Percentiles rank a stretch among this genome's conserved stretches.
Evolutionary conservation across 2,113 vertebrate genomes (phyloP).

Genomic region (Gambusia affinis): DNA sequence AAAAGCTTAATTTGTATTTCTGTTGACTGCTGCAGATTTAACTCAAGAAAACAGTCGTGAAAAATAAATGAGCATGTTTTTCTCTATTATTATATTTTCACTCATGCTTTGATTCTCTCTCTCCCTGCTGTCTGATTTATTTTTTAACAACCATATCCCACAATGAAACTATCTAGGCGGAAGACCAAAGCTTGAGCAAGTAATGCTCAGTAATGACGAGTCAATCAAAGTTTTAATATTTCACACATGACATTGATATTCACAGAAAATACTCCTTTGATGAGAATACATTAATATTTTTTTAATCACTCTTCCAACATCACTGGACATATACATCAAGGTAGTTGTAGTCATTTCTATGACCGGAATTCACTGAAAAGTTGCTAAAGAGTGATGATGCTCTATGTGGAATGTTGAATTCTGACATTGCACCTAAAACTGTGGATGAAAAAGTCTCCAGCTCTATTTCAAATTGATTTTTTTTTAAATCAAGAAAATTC

Average conservation of each 20-base stretch:
- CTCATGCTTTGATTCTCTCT: conserved; percentile 38
- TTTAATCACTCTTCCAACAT: background rate
- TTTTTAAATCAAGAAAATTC: too few relatives aligned
- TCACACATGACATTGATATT: background rate
- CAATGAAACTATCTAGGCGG: conserved; percentile 15
- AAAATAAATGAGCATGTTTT: conserved; percentile 69
- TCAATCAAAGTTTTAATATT: conserved; percentile 28
- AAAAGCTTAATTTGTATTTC: background rate
- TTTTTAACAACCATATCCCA: conserved; percentile 16
- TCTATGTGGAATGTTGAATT: too few relatives aligned
- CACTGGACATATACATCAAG: background rate
- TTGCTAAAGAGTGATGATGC: too few relatives aligned
- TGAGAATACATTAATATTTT: background rate
- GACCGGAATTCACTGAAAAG: too few relatives aligned
- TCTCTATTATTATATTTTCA: conserved; percentile 20
- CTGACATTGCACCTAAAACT: too few relatives aligned
- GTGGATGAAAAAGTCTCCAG: too few relatives aligned
- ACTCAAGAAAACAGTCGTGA: conserved; percentile 57
- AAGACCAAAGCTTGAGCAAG: background rate
- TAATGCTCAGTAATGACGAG: background rate
- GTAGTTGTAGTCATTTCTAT: too few relatives aligned
- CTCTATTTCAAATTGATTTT: too few relatives aligned
- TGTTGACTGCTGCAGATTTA: conserved; percentile 38
- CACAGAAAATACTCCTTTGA: background rate
- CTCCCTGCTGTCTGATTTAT: conserved; percentile 58